Conservation (phyloP, 2,888 invertebrate species). For the Hirtodrosophila cameraria region DNA sequence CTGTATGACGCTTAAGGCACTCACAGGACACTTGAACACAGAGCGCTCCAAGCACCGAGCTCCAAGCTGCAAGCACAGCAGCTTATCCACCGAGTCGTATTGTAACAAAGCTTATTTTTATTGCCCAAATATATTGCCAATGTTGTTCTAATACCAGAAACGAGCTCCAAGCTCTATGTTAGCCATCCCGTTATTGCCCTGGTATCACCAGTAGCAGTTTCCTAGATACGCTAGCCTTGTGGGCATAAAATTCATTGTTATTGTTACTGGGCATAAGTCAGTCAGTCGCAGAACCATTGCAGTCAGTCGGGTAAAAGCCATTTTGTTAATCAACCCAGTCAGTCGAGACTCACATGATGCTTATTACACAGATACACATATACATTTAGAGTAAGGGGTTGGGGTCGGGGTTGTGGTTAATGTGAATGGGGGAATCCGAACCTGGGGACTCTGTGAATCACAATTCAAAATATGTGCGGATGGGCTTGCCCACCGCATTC, state of each 20-base stretch:
- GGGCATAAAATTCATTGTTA: slow-evolving; percentile 76
- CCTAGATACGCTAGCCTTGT: slow-evolving; percentile 40
- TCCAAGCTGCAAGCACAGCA: no score
- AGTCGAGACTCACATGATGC: slow-evolving; percentile 57
- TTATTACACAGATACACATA: slow-evolving; percentile 45
- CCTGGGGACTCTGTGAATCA: slow-evolving; percentile 18
- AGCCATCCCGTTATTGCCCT: slow-evolving; percentile 36
- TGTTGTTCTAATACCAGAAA: slow-evolving; percentile 79
- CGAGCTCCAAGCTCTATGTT: slow-evolving; percentile 47
- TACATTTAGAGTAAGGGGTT: slow-evolving; percentile 1
- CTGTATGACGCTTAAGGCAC: slow-evolving; percentile 49
- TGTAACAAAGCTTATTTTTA: slow-evolving; percentile 76
- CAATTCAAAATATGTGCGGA: slow-evolving; percentile 21
- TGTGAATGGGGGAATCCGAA: slow-evolving; percentile 25
- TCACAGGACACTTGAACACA: slow-evolving; percentile 35
- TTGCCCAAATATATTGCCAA: slow-evolving; percentile 77
- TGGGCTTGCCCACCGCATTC: slow-evolving; percentile 44
- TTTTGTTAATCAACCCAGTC: slow-evolving; percentile 76
- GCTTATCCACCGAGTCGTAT: slow-evolving; percentile 52
- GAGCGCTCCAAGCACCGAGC: no score
- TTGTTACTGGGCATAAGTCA: slow-evolving; percentile 76
- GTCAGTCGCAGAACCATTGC: slow-evolving; percentile 63
- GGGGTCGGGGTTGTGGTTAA: no score
- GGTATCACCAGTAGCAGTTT: slow-evolving; percentile 21
- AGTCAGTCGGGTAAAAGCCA: slow-evolving; percentile 58